phyloP scores from a whole-genome alignment of 2,797 vertebrate genomes.

The Peromyscus melanophrys region DNA sequence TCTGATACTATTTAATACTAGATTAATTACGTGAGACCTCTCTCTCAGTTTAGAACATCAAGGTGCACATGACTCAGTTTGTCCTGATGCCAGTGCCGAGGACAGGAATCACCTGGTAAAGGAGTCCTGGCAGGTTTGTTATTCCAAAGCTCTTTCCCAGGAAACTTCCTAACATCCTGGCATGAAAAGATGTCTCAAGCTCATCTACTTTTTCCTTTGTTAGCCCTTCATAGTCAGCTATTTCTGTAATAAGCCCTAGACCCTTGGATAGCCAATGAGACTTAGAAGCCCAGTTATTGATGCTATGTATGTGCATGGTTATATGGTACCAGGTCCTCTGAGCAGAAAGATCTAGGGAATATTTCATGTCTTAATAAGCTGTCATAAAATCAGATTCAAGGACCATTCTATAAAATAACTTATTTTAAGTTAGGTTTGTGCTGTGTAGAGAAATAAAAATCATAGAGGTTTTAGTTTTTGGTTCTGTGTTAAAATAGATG shows the following conservation, averaged over 20 bases:
- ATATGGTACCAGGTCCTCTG: not conserved
- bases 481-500: not conserved
- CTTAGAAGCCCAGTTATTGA: not conserved
- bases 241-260: not conserved
- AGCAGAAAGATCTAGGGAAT: not conserved
- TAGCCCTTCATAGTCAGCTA: not conserved
- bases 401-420: not conserved
- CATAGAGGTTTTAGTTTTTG: not conserved
- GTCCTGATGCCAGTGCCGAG: not conserved
- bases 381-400: slow-evolving; percentile 36
- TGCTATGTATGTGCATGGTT: not conserved
- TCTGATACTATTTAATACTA: slow-evolving; percentile 19
- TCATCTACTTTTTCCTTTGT: slow-evolving; percentile 17
- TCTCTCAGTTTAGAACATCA: slow-evolving; percentile 29
- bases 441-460: not conserved
- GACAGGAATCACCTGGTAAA: slow-evolving; percentile 47
- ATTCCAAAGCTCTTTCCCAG: slow-evolving; percentile 4
- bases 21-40: not conserved
- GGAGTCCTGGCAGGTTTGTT: not conserved
- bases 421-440: not conserved
- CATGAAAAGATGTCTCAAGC: slow-evolving; percentile 7
- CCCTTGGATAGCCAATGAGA: not conserved
- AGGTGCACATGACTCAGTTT: not conserved
- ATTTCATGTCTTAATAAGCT: slow-evolving; percentile 12
- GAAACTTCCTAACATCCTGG: not conserved